Conservation (phyloP, 2,113 vertebrate species). For the Daboia siamensis region DNA sequence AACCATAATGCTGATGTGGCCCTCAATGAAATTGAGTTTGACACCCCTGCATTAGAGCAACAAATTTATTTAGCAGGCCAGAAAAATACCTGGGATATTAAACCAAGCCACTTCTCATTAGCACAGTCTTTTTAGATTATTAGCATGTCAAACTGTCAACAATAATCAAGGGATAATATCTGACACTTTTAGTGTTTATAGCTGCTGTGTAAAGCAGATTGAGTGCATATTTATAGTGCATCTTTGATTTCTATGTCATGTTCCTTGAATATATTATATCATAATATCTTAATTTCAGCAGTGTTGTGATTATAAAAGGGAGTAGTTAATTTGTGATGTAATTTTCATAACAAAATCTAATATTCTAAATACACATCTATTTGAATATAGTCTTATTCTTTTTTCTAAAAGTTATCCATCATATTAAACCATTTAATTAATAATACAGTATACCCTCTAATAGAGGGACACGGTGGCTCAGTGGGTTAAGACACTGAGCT, state of each 20-base stretch:
- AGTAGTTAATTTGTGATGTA: slow-evolving; percentile 27
- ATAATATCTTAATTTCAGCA: slow-evolving; percentile 34
- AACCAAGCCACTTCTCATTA: not conserved
- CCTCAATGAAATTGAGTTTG: no score
- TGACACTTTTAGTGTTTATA: slow-evolving; percentile 3
- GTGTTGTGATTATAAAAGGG: slow-evolving; percentile 33
- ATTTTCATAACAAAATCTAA: not conserved
- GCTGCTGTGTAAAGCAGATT: slow-evolving; percentile 15
- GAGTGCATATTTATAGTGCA: slow-evolving; percentile 41
- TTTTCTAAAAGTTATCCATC: no score
- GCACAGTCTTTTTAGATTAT: slow-evolving; percentile 6
- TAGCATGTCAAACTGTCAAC: slow-evolving; percentile 17
- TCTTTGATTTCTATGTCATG: slow-evolving; percentile 44
- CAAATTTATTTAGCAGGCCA: not conserved
- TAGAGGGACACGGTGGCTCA: no score
- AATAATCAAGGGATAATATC: slow-evolving; percentile 20
- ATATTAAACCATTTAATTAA: no score
- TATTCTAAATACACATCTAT: no score
- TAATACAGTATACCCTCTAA: no score
- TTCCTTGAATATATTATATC: slow-evolving; percentile 30
- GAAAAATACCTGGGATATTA: not conserved
- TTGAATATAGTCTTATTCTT: no score
- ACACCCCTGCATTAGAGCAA: not conserved
- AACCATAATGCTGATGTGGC: no score
- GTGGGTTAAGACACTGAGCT: no score